Evolutionary conservation across 2,797 vertebrate species (phyloP).

Genomic region (Rhabdophis nuchalis): DNA sequence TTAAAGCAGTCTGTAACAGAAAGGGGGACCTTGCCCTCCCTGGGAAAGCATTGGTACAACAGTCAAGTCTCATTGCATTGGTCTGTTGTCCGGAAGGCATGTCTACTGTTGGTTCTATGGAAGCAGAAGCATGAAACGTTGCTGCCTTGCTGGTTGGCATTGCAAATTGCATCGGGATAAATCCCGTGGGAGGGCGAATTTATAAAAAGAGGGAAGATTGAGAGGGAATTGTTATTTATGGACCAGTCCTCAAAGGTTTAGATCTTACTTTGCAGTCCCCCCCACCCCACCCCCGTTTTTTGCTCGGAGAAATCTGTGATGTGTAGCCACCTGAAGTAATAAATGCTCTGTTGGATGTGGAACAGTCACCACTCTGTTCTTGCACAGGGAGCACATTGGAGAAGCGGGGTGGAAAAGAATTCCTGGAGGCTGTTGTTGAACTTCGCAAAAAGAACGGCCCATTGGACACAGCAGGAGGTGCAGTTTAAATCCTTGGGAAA

Average conservation of each 20-base stretch:
- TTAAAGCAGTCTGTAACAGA: slow-evolving; percentile 63
- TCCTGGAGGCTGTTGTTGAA: slow-evolving; percentile 86
- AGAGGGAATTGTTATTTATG: slow-evolving; percentile 43
- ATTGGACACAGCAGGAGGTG: slow-evolving; percentile 93
- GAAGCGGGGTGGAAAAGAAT: slow-evolving; percentile 95
- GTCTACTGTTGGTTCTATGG: slow-evolving; percentile 29
- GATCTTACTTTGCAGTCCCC: slow-evolving; percentile 74
- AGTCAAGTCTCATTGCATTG: slow-evolving; percentile 41
- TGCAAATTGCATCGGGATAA: slow-evolving; percentile 24
- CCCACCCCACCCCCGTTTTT: slow-evolving; percentile 14
- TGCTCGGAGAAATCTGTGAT: slow-evolving; percentile 61
- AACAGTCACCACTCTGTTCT: slow-evolving; percentile 59
- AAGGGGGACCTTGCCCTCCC: slow-evolving; percentile 50
- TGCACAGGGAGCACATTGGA: slow-evolving; percentile 89
- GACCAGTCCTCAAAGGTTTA: slow-evolving; percentile 67
- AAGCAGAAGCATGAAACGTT: slow-evolving; percentile 53
- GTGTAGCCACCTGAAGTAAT: slow-evolving; percentile 37
- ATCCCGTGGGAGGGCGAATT: slow-evolving; percentile 40
- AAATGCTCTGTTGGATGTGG: slow-evolving; percentile 35
- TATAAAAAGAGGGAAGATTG: slow-evolving; percentile 8
- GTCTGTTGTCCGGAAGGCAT: slow-evolving; percentile 35
- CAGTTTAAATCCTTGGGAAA: slow-evolving; percentile 42
- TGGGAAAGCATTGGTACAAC: slow-evolving; percentile 42
- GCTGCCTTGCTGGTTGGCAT: slow-evolving; percentile 27
- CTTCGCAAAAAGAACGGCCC: slow-evolving; percentile 94